phyloP scores from a whole-genome alignment of 2,797 vertebrate species.

The Liasis olivaceus region DNA sequence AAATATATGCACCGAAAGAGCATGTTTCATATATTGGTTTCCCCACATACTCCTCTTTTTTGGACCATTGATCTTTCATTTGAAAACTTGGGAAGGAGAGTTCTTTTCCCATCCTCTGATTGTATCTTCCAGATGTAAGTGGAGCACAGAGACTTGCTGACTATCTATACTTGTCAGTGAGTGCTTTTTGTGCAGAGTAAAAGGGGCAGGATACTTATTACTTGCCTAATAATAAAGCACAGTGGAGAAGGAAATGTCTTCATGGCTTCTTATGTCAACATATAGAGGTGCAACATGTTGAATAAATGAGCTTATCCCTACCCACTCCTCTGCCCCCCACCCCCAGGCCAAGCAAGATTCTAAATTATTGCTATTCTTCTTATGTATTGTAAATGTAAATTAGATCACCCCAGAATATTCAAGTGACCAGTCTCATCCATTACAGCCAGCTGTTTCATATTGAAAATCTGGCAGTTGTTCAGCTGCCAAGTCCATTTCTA shows the following conservation, averaged over 20 bases:
- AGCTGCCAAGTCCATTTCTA: constrained; percentile 57
- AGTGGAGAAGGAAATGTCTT: not conserved
- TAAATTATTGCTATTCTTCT: constrained; percentile 57
- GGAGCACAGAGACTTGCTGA: not conserved
- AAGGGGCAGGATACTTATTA: not conserved
- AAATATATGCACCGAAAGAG: not conserved
- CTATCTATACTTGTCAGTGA: not conserved
- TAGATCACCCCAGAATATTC: constrained; percentile 55
- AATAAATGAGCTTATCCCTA: not conserved
- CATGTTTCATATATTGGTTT: not conserved
- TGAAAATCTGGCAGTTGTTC: constrained; percentile 54
- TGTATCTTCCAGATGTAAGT: not conserved
- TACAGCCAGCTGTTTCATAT: constrained; percentile 63
- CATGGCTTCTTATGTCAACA: not conserved
- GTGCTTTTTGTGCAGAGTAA: not conserved
- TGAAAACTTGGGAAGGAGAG: not conserved
- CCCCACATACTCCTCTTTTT: not conserved
- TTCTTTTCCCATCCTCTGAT: not conserved
- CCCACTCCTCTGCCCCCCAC: not conserved
- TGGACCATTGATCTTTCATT: not conserved
- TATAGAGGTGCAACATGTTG: not conserved
- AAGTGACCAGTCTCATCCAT: constrained; percentile 58
- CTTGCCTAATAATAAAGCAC: not conserved
- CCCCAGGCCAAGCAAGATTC: constrained; percentile 1
- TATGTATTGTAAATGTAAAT: constrained; percentile 48